Conservation (phyloP, 1,140 invertebrate species). For the Platyscapa corneri region DNA sequence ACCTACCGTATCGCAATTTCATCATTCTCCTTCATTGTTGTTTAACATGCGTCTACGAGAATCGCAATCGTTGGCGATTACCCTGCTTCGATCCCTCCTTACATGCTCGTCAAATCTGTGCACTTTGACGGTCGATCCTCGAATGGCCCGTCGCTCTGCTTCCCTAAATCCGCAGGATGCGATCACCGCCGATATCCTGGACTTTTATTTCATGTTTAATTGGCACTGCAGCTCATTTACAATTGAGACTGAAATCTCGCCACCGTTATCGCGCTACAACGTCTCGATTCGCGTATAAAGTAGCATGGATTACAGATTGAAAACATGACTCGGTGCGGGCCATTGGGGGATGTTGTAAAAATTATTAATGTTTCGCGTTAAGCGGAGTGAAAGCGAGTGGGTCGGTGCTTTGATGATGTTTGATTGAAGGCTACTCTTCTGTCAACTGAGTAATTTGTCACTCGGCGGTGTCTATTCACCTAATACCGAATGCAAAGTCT, state of each 20-base stretch:
- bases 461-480: no score
- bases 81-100: not conserved
- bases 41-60: not conserved
- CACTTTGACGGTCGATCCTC: not conserved
- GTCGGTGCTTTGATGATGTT: no score
- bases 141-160: not conserved
- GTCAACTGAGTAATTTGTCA: no score
- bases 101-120: slow-evolving; percentile 31
- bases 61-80: not conserved
- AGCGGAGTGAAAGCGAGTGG: not conserved
- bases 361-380: not conserved
- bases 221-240: not conserved
- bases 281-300: not conserved
- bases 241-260: not conserved
- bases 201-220: not conserved
- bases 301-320: not conserved
- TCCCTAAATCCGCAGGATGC: not conserved
- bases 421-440: no score
- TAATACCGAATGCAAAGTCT: not conserved
- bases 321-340: not conserved
- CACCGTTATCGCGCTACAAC: not conserved
- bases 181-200: no score
- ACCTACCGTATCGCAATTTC: slow-evolving; percentile 41
- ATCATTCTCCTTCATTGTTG: slow-evolving; percentile 25
- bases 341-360: not conserved